Evolutionary conservation across 2,797 vertebrate species (phyloP).

Genomic region (Syngnathus acus): DNA sequence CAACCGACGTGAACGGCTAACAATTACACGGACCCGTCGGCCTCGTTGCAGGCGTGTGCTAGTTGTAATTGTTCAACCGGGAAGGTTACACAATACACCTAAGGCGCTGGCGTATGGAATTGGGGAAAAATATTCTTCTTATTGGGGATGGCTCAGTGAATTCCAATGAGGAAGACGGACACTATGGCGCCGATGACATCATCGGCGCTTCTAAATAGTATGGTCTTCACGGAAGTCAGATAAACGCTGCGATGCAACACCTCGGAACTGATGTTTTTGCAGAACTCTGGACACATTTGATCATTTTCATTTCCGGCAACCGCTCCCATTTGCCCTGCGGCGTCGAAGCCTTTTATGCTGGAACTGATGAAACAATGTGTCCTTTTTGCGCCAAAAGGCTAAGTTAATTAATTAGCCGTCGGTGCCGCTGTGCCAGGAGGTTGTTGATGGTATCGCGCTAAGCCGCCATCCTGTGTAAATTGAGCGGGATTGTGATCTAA

Average conservation of each 20-base stretch:
- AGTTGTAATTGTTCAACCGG: conserved; percentile 54
- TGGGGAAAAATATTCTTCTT: conserved; percentile 32
- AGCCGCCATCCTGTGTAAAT: conserved; percentile 67
- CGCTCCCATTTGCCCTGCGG: conserved; percentile 12
- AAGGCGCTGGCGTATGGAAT: conserved; percentile 57
- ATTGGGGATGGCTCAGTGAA: conserved; percentile 41
- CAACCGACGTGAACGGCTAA: conserved; percentile 49
- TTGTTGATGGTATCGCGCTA: conserved; percentile 67
- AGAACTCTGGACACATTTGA: conserved; percentile 15
- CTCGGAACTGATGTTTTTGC: conserved; percentile 26
- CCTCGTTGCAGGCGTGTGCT: conserved; percentile 28
- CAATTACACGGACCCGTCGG: conserved; percentile 34
- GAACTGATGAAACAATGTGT: conserved; percentile 51
- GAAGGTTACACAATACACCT: conserved; percentile 50
- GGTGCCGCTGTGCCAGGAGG: conserved; percentile 52
- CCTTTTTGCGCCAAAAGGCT: conserved; percentile 41
- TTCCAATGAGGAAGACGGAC: conserved; percentile 38
- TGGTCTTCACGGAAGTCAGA: conserved; percentile 30
- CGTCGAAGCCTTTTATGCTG: conserved; percentile 46
- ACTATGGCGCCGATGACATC: too few relatives aligned
- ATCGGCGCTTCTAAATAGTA: too few relatives aligned
- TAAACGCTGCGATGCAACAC: conserved; percentile 17
- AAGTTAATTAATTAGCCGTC: conserved; percentile 66
- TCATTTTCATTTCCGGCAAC: conserved; percentile 22
- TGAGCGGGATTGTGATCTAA: conserved; percentile 70